phyloP scores from a whole-genome alignment of 1,140 invertebrate species.

The Tribolium castaneum region DNA sequence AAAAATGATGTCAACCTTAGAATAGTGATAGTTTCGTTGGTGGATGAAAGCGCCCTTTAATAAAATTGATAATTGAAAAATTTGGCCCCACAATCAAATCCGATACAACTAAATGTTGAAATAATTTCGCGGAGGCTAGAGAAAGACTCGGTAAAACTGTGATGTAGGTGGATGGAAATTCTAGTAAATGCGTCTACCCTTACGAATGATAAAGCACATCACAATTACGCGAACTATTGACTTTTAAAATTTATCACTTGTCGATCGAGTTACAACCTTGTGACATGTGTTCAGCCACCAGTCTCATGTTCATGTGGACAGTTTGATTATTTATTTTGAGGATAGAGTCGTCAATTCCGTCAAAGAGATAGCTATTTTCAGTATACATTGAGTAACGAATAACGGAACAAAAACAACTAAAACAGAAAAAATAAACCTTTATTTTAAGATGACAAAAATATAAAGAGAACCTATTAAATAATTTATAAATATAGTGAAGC shows the following conservation, averaged over 20 bases:
- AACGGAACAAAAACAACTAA: conserved; percentile 34
- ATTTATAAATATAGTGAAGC: conserved; percentile 37
- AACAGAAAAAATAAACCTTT: conserved; percentile 42
- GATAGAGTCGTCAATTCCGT: not conserved
- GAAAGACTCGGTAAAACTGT: not conserved
- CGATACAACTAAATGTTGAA: not conserved
- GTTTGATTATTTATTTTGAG: not conserved
- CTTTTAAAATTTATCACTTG: conserved; percentile 31
- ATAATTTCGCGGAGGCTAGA: not conserved
- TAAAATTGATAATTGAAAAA: not conserved
- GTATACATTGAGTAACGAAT: not conserved
- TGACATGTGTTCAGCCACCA: not conserved
- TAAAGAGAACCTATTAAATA: conserved; percentile 36
- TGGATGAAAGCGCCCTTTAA: not conserved
- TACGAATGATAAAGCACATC: conserved; percentile 13
- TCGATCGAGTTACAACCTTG: conserved; percentile 12
- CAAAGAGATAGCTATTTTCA: not conserved
- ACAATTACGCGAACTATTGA: conserved; percentile 26
- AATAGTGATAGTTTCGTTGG: not conserved
- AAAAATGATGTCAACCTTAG: not conserved
- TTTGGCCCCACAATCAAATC: not conserved
- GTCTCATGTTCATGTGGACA: not conserved
- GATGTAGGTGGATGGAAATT: not conserved
- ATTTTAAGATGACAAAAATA: conserved; percentile 41
- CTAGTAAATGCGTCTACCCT: conserved; percentile 15